These are phyloP conservation scores for Mionectes macconnelli DNA, from an alignment of 2,113 vertebrate species.

Conservation along the genomic window DNA sequence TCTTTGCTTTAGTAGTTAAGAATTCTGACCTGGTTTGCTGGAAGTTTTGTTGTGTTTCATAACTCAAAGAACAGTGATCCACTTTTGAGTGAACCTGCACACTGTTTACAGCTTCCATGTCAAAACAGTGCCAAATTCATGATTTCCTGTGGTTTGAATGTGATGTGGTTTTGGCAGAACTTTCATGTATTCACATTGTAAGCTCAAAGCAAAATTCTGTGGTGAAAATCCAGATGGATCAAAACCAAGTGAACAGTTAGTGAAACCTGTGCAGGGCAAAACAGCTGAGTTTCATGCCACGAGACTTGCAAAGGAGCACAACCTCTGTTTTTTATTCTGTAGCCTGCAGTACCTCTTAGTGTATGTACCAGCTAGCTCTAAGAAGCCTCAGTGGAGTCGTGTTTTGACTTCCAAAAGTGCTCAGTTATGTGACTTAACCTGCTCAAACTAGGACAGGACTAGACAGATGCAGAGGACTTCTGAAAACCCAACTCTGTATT, in stretches of 20 bases:
- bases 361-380: not conserved
- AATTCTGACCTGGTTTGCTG: constrained; percentile 31
- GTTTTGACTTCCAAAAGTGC: not conserved
- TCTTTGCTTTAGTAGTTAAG: not conserved
- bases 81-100: constrained; percentile 54
- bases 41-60: constrained; percentile 49
- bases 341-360: not conserved
- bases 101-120: constrained; percentile 62
- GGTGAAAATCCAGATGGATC: constrained; percentile 47
- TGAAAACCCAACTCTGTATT: not conserved
- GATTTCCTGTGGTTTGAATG: constrained; percentile 63
- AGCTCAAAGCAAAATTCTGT: constrained; percentile 33
- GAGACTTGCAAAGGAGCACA: not conserved
- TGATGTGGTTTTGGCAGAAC: constrained; percentile 67
- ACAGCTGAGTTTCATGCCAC: not conserved
- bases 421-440: not conserved
- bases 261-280: constrained; percentile 25
- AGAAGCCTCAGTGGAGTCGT: not conserved
- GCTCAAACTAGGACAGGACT: not conserved
- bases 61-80: constrained; percentile 22
- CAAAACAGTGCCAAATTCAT: constrained; percentile 52
- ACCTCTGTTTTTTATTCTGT: not conserved
- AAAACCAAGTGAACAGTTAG: constrained; percentile 15
- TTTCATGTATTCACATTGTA: constrained; percentile 2
- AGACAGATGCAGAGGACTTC: not conserved